A percentile compares a stretch with the other conserved stretches of the same genome.
Conservation (phyloP, 2,797 vertebrate species). For the Fratercula arctica region DNA sequence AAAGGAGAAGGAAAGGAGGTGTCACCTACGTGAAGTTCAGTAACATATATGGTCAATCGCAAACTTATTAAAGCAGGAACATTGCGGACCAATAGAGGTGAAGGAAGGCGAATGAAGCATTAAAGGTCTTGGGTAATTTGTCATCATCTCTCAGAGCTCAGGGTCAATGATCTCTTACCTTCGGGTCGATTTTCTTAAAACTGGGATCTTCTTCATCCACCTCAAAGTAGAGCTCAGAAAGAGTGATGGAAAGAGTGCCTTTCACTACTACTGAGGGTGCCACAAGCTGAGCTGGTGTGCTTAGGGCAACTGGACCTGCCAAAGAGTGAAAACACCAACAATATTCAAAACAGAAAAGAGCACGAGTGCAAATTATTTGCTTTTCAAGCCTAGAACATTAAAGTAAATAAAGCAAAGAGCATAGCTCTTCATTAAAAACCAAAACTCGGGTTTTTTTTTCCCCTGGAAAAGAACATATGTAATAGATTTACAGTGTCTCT, state of each 20-base stretch:
- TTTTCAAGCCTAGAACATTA: background rate
- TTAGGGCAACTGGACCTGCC: constrained; percentile 91
- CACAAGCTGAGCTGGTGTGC: constrained; percentile 92
- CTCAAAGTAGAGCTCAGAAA: constrained; percentile 96
- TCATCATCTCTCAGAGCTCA: constrained; percentile 56
- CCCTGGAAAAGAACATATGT: constrained; percentile 21
- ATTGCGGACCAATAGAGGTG: background rate
- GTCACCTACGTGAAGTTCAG: constrained; percentile 54
- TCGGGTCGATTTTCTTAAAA: constrained; percentile 95
- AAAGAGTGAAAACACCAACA: constrained; percentile 42
- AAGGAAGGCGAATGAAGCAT: constrained; percentile 49
- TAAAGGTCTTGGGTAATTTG: constrained; percentile 59
- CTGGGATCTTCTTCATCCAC: constrained; percentile 94
- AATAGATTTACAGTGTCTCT: constrained; percentile 54
- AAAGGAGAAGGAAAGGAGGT: constrained; percentile 15
- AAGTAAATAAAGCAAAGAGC: background rate
- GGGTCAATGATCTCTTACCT: constrained; percentile 85
- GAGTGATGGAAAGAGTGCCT: constrained; percentile 94
- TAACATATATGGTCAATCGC: constrained; percentile 15
- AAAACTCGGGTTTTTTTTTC: background rate
- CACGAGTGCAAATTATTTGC: background rate
- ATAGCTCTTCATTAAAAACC: background rate
- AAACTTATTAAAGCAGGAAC: constrained; percentile 42
- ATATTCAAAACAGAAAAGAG: background rate
- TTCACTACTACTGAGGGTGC: constrained; percentile 88